Evolutionary conservation across 1,140 invertebrate genomes (phyloP), one percentile per base, ranked within the genome.

Genomic region (Ceratitis capitata): DNA sequence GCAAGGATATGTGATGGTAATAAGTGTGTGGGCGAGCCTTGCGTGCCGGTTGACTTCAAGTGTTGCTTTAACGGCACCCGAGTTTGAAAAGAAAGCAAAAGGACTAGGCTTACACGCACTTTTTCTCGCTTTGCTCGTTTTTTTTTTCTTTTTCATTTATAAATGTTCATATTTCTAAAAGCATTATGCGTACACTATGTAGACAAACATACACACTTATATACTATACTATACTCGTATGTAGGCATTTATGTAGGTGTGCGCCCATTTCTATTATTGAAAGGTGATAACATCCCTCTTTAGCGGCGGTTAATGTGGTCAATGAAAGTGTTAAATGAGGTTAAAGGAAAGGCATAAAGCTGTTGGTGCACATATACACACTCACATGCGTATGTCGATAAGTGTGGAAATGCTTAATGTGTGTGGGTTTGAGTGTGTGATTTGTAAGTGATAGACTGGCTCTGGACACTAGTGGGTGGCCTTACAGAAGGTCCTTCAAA

Each of bases 201-300:
- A n/a, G n/a, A n/a, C n/a, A n/a, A n/a, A n/a, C n/a, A n/a, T n/a
- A n/a, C n/a, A n/a, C n/a, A n/a, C n/a, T n/a, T n/a, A n/a, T n/a
- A n/a, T n/a, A n/a, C n/a, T n/a, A n/a, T n/a, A n/a, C n/a, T n/a
- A n/a, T 6, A 29, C 19, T 2, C 9, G 47, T 32, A 35, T 19
- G n/a, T 5, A 16, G 51, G 10, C 53, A 23, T 83, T 58, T 51
- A 42, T 39, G 47, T 58, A 58, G 53, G 45, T 83, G 82, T 78
- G 69, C 69, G 69, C 42, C 23, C 69, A 45, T 78, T 84, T 84
- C 69, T 74, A 32, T 69, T 86, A 83, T 85, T 85, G 64, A 86
- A 86, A 86, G 85, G 85, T 86, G 85, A 86, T 86, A 86, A 86
- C 85, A 86, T 69, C n/a, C 85, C 85, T 86, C 83, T 86, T 86